phyloP scores from a whole-genome alignment of 64 coral and sea anemone species.

The Porites australiensis region DNA sequence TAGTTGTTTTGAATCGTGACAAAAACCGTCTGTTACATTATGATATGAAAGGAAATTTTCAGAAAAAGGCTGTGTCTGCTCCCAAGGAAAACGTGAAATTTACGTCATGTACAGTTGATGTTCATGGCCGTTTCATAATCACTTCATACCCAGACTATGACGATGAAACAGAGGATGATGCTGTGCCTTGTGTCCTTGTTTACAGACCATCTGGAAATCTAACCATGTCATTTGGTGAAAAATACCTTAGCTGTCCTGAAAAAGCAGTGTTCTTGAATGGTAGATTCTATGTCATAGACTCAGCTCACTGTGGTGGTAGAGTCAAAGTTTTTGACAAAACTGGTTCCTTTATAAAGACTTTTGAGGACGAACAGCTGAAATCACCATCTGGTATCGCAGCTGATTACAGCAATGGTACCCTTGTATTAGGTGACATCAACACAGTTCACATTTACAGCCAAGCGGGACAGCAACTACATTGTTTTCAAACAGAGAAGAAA shows the following conservation, averaged over 20 bases:
- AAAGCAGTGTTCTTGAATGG: conserved; percentile 74
- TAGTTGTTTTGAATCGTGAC: conserved; percentile 76
- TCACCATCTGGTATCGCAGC: conserved; percentile 43
- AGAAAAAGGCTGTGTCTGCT: conserved; percentile 25
- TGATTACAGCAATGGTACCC: conserved; percentile 34
- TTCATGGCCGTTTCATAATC: conserved; percentile 57
- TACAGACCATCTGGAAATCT: conserved; percentile 49
- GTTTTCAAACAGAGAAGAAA: background rate
- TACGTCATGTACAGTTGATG: conserved; percentile 58
- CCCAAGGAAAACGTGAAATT: conserved; percentile 53
- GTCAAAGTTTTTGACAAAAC: conserved; percentile 61
- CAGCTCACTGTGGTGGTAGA: background rate
- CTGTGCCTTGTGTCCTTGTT: conserved; percentile 37
- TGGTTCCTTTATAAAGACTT: conserved; percentile 25
- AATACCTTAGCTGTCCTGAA: background rate
- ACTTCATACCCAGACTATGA: conserved; percentile 19
- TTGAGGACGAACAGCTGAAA: conserved; percentile 20
- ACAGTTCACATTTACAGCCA: conserved; percentile 44
- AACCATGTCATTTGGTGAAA: conserved; percentile 65
- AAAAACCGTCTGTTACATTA: conserved; percentile 77
- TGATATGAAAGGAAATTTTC: conserved; percentile 59
- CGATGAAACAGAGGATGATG: background rate
- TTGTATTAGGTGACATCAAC: conserved; percentile 34
- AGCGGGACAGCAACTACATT: conserved; percentile 8
- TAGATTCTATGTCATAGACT: conserved; percentile 57